phyloP scores from a whole-genome alignment of 2,888 invertebrate genomes.

The Lordiphosa andalusiaca region DNA sequence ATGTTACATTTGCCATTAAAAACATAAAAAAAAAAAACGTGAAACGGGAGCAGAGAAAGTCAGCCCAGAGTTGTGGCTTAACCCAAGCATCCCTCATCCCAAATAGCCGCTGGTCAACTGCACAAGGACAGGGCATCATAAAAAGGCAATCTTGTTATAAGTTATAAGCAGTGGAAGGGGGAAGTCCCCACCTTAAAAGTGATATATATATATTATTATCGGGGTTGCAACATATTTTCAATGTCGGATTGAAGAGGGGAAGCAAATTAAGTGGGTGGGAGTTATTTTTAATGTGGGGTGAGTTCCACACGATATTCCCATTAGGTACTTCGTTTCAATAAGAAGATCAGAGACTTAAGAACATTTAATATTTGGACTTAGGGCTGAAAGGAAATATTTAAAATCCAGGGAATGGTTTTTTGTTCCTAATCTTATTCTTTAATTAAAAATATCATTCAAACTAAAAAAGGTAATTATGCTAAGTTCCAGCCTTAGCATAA shows the following conservation, averaged over 20 bases:
- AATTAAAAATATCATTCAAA: too few relatives aligned
- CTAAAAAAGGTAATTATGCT: too few relatives aligned
- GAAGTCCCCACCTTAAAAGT: slow-evolving; percentile 38
- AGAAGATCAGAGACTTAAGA: not conserved
- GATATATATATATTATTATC: slow-evolving; percentile 37
- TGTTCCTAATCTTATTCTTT: too few relatives aligned
- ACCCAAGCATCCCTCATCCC: slow-evolving; percentile 7
- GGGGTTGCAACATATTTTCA: slow-evolving; percentile 49
- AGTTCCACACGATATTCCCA: slow-evolving; percentile 2
- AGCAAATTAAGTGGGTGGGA: not conserved
- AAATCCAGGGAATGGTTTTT: too few relatives aligned
- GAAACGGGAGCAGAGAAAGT: slow-evolving; percentile 22
- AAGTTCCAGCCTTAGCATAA: too few relatives aligned
- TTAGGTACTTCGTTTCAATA: slow-evolving; percentile 12
- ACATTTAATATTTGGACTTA: too few relatives aligned
- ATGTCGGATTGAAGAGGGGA: slow-evolving; percentile 16
- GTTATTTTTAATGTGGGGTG: not conserved
- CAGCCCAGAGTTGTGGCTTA: slow-evolving; percentile 34
- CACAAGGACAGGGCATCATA: slow-evolving; percentile 3
- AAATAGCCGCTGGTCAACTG: slow-evolving; percentile 33
- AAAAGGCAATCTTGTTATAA: slow-evolving; percentile 36
- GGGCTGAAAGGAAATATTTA: too few relatives aligned
- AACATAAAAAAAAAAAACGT: slow-evolving; percentile 54
- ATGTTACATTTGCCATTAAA: slow-evolving; percentile 61
- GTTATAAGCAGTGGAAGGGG: slow-evolving; percentile 22